A percentile compares a stretch with the other conserved stretches of the same genome.
These are phyloP conservation scores for Enteromius treurensis DNA, from an alignment of 2,797 vertebrate genomes.

Conservation along the genomic window DNA sequence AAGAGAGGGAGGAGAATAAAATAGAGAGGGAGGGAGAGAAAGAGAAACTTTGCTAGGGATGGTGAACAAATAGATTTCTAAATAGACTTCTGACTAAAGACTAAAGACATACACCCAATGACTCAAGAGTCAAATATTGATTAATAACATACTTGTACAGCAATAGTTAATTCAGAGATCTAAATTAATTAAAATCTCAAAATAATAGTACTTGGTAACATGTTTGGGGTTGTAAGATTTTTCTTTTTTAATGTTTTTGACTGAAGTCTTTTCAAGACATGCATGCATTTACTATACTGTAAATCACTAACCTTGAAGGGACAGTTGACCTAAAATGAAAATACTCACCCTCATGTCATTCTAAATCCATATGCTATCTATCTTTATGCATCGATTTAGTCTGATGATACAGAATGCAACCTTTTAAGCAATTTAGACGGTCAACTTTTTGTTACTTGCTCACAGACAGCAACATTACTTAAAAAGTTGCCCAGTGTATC, in stretches of 20 bases:
- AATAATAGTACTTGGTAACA: neutral
- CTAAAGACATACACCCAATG: neutral
- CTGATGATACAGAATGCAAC: neutral
- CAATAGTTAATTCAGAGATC: neutral
- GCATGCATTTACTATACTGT: neutral
- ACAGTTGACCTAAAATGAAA: neutral
- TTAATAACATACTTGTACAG: neutral
- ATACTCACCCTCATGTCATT: neutral
- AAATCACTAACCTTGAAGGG: neutral
- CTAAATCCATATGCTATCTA: neutral
- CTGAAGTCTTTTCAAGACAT: neutral
- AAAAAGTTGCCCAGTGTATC: neutral
- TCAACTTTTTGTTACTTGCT: neutral
- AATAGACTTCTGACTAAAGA: neutral
- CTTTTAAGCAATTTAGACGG: neutral
- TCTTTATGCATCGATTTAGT: neutral
- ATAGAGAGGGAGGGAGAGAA: slow-evolving; percentile 44
- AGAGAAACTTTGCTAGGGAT: slow-evolving; percentile 1
- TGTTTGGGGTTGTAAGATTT: neutral
- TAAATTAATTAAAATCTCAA: neutral
- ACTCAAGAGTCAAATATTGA: neutral
- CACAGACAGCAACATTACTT: too few species aligned
- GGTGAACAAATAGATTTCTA: slow-evolving; percentile 7
- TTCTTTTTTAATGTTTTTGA: neutral
- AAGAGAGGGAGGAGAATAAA: slow-evolving; percentile 58